Base-by-base conservation (phyloP, 1,140 invertebrate species). In the Nasonia vitripennis region DNA sequence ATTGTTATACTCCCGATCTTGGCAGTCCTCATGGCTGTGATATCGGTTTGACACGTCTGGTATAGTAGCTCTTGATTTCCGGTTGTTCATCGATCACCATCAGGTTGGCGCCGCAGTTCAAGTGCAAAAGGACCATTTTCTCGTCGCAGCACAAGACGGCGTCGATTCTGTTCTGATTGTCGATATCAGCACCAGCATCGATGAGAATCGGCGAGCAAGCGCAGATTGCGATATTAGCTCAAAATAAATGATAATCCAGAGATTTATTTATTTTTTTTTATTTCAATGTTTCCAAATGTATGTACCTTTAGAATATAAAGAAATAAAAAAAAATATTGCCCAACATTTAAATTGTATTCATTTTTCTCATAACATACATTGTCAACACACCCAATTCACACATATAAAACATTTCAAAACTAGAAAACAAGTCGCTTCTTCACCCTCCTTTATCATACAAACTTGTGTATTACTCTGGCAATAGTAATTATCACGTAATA, bases 341-440 rank as follows among this genome's bases (percentile, higher is more conserved):
- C 81, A 83, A 86, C 81, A 79, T 78, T 79, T 73, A 85, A 45
- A 73, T 71, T 75, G 27, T 82, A 78, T 68, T 37, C 51, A 86
- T 82, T 82, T 78, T 71, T 86, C 9, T 86, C 51, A 78, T 14
- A 27, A 48, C 67, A 55, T 31, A 78, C 74, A 71, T 78, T 78
- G 73, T 71, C 78, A 78, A 79, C 77, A 75, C 74, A 71, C 62
- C 81, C 34, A 73, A 27, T 55, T 37, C 70, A 83, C 77, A 79
- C 75, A 41, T 79, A 83, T 86, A 86, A 86, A 83, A 83, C 14
- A 86, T 86, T n/a, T 86, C 85, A 86, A 86, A 86, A 86, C 81
- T 83, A 83, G 68, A 83, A 86, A 86, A 86, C 85, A 83, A 83
- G 41, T 86, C 75, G 45, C 81, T 73, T 48, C 48, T 83, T 12